Evolutionary conservation across 2,113 vertebrate species (phyloP), one percentile per base, ranked within the genome.

Genomic region (Suricata suricatta): DNA sequence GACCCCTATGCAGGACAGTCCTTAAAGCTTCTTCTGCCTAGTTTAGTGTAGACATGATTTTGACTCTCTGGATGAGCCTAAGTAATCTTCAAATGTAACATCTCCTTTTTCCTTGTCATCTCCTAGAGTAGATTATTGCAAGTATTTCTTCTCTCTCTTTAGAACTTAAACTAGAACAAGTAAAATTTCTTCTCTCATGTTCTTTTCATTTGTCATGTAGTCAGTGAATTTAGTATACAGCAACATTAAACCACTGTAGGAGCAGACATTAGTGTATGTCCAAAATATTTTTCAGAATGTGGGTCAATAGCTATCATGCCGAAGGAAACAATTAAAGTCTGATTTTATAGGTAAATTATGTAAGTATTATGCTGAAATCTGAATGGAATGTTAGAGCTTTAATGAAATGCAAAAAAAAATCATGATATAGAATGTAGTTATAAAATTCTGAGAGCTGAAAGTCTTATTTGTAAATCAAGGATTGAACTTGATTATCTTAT

Each of bases 381-480:
- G 72, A 96, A 94, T 77, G 96, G 19, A 94, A 96, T 74, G 69
- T 95, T 96, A 97, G 90, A 97, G 90, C 97, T 96, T 96, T 97
- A 97, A 98, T 98, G 85, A 97, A 95, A 98, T 98, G 96, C 97
- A 95, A 94, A 95, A 94, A 92, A 71, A 96, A 97, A 96, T 98
- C 50, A 95, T 64, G 92, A 44, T 98, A 98, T 96, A 94, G 91
- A 97, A 95, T 95, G 69, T 87, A 97, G 81, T 96, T 97, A 82
- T 68, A 96, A 93, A 95, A 94, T 91, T 94, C 84, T 95, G 90
- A 96, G 80, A 98, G 77, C 90, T 98, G 64, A 89, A 96, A 98
- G 95, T 97, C 95, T 97, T 98, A 97, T 97, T 98, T 97, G 97
- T 98, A 97, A 98, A 98, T 98, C 97, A 97, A 96, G 96, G 97